Evolutionary conservation across 2,888 invertebrate genomes (phyloP).

Genomic region (Ommatoiulus sabulosus): DNA sequence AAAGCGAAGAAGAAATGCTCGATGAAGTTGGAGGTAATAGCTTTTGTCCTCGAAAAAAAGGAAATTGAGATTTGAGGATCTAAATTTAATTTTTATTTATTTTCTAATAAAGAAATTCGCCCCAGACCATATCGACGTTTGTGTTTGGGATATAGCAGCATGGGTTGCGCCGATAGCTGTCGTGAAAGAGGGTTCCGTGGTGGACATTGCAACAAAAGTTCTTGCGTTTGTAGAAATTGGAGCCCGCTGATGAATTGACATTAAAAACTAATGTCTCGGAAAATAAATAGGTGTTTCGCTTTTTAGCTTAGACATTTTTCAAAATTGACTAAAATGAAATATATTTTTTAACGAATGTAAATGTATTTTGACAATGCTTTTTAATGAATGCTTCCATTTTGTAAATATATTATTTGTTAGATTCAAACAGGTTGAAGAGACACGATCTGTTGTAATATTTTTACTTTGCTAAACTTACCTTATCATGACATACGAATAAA

Average conservation of each 20-base stretch:
- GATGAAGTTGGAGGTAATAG: conserved; percentile 4
- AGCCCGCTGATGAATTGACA: conserved; percentile 53
- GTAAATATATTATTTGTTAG: neutral
- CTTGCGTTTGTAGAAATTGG: conserved; percentile 55
- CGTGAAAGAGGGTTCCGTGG: conserved; percentile 54
- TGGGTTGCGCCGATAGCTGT: conserved; percentile 54
- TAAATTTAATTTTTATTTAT: neutral
- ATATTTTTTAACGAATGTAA: neutral
- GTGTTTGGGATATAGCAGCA: conserved; percentile 53
- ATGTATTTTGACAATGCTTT: neutral
- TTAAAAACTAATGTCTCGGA: neutral
- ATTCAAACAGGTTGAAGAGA: neutral
- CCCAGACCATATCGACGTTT: conserved; percentile 53
- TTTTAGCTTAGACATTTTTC: neutral
- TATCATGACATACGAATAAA: neutral
- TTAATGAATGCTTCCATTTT: neutral
- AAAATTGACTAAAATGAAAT: neutral
- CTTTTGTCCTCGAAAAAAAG: neutral
- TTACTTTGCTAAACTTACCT: neutral
- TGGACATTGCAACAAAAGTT: conserved; percentile 56
- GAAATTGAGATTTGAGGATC: neutral
- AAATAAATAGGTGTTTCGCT: neutral
- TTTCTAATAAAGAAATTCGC: neutral
- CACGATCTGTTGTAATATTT: neutral
- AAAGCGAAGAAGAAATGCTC: neutral